These are phyloP conservation scores for Cataglyphis livida DNA, from an alignment of 2,888 invertebrate species.

Conservation along the genomic window DNA sequence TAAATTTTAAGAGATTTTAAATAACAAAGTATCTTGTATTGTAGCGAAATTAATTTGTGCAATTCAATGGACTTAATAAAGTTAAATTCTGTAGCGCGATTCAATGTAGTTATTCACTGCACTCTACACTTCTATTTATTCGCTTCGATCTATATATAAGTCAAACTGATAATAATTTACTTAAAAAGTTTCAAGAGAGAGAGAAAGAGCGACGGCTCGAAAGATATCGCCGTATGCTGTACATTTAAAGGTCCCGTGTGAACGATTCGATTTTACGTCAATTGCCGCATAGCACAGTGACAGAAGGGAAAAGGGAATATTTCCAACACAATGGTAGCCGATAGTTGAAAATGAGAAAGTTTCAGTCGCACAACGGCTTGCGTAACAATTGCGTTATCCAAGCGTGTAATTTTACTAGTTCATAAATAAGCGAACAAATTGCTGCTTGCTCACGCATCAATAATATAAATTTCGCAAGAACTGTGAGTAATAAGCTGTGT, in stretches of 20 bases:
- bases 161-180: conserved; percentile 48
- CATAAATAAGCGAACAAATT: conserved; percentile 32
- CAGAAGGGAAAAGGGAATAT: conserved; percentile 30
- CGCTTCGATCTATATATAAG: conserved; percentile 23
- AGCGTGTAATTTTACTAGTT: conserved; percentile 2
- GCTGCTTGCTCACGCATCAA: background rate
- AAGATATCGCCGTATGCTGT: conserved; percentile 8
- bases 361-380: background rate
- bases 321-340: conserved; percentile 7
- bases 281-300: conserved; percentile 22
- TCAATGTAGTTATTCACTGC: conserved; percentile 26
- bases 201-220: background rate
- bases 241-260: conserved; percentile 31
- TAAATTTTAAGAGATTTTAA: background rate
- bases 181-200: conserved; percentile 33
- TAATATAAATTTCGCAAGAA: conserved; percentile 8
- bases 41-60: conserved; percentile 4
- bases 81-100: conserved; percentile 12
- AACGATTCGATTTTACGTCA: conserved; percentile 47
- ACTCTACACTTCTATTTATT: conserved; percentile 31
- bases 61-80: background rate
- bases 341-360: conserved; percentile 42
- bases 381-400: conserved; percentile 5
- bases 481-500: background rate
- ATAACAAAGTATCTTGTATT: background rate